Base-by-base conservation (phyloP, 2,797 vertebrate species). In the Bradypus variegatus region DNA sequence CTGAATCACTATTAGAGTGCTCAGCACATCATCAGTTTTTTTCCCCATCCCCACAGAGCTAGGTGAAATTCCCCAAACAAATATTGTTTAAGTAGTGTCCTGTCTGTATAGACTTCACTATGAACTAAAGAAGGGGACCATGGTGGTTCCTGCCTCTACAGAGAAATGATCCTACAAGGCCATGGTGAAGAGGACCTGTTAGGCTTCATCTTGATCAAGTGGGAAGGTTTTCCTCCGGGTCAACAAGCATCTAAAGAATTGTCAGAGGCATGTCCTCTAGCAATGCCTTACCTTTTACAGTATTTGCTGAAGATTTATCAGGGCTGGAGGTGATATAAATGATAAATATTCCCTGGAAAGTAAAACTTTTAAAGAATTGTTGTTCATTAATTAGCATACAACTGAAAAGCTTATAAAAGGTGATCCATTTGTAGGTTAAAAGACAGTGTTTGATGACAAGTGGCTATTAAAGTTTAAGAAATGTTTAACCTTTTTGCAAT, bases 301-400 rank as follows among this genome's bases (percentile, higher is more conserved):
- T 78, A n/a, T 72, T 84, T 87, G 14, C 38, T 8, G 23, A 83
- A 5, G 1, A 38, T 70, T 93, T 15, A 36, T 80, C 45, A 90
- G 23, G 29, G 5, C 16, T 12, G 58, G 12, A 60, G 70, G 45
- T 89, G 23, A 27, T 91, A 8, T 48, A 83, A 89, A 79, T 79
- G 91, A 73, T 73, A 91, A 87, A 78, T 76, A 83, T 21, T 73
- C 18, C 14, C 16, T 89, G 36, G 72, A 90, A 94, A 87, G 75
- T 31, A 33, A 3, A 87, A 62, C 33, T 87, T 86, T 55, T n/a
- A 55, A 55, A 73, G 55, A 55, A 69, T n/a, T 73, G 3, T 58
- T 91, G 45, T 88, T 86, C 18, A 84, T 73, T 84, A 91, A 85
- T 91, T 75, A 55, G 6, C 60, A 15, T 70, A 13, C 48, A 64